Conservation (phyloP, 2,113 vertebrate genomes). For the Spea bombifrons region DNA sequence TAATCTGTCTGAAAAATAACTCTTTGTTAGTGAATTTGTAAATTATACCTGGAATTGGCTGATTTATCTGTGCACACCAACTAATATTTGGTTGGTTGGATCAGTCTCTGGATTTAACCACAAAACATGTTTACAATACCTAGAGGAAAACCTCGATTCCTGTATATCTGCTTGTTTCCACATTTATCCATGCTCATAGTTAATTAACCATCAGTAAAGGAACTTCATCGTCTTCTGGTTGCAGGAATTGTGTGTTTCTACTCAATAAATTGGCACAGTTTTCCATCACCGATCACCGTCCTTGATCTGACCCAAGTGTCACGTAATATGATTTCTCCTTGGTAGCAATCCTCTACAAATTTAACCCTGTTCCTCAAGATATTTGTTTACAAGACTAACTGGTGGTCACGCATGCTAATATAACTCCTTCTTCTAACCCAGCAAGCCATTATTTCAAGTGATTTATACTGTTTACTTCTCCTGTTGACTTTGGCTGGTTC, state of each 20-base stretch:
- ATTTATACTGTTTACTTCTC: conserved; percentile 34
- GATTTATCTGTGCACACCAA: too few species aligned
- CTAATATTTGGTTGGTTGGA: too few species aligned
- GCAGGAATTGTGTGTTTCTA: neutral
- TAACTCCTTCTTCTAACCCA: neutral
- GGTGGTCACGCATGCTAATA: neutral
- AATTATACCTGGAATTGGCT: too few species aligned
- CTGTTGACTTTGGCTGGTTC: conserved; percentile 32
- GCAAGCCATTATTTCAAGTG: conserved; percentile 17
- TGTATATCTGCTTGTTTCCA: too few species aligned
- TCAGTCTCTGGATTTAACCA: too few species aligned
- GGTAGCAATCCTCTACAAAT: neutral
- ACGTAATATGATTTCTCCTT: neutral
- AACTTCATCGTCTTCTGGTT: neutral
- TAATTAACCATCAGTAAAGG: too few species aligned
- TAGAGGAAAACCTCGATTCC: too few species aligned
- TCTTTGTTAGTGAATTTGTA: too few species aligned
- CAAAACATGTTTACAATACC: too few species aligned
- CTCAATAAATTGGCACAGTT: conserved; percentile 18
- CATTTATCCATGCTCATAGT: too few species aligned
- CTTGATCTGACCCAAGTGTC: conserved; percentile 18
- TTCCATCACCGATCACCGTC: neutral
- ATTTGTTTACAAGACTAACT: conserved; percentile 8
- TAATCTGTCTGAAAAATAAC: too few species aligned
- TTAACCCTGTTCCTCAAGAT: neutral